These are phyloP conservation scores for Perca schrenkii DNA, from an alignment of 2,113 vertebrate species.

Conservation along the genomic window DNA sequence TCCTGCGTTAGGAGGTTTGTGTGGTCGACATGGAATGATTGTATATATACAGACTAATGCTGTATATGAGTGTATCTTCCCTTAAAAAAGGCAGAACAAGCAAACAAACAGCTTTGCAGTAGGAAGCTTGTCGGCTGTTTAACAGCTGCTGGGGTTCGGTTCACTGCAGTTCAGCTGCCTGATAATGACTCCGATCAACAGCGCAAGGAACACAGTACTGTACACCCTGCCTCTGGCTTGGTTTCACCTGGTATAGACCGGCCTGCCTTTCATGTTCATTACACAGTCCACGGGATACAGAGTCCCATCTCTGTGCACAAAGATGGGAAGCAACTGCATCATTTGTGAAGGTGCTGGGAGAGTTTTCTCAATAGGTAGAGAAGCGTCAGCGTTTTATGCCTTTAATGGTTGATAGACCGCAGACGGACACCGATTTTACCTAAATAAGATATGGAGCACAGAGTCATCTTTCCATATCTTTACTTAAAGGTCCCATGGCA, in stretches of 20 bases:
- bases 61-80: constrained; percentile 39
- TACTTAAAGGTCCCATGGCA: too few relatives aligned
- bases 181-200: constrained; percentile 25
- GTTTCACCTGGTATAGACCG: not conserved
- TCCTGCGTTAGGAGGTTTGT: constrained; percentile 2
- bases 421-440: not conserved
- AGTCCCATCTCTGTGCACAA: not conserved
- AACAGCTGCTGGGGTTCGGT: constrained; percentile 57
- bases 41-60: not conserved
- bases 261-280: constrained; percentile 10
- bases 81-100: constrained; percentile 51
- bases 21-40: constrained; percentile 66
- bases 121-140: constrained; percentile 57
- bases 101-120: constrained; percentile 65
- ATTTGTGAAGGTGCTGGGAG: not conserved
- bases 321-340: not conserved
- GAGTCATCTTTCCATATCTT: not conserved
- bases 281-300: not conserved
- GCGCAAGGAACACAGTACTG: constrained; percentile 19
- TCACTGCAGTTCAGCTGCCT: constrained; percentile 57
- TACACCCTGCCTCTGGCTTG: constrained; percentile 8
- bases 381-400: not conserved
- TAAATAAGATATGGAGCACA: not conserved
- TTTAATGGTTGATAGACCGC: not conserved
- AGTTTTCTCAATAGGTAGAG: not conserved